phyloP scores from a whole-genome alignment of 2,113 vertebrate genomes.

The Blennius ocellaris region DNA sequence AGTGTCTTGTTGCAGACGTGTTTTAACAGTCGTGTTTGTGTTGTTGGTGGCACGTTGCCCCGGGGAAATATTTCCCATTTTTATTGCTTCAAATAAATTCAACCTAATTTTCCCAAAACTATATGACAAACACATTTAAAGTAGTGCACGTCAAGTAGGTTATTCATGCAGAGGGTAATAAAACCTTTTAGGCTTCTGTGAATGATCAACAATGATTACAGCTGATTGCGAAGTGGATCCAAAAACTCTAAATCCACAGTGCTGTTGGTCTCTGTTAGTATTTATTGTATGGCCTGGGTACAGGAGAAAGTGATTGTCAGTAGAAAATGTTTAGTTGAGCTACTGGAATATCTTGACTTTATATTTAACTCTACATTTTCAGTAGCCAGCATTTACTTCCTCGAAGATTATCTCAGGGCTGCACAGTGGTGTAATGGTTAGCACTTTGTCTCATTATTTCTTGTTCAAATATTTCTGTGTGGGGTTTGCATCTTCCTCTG shows the following conservation, averaged over 20 bases:
- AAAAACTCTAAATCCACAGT: slow-evolving; percentile 28
- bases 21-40: slow-evolving; percentile 82
- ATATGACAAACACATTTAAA: slow-evolving; percentile 70
- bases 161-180: slow-evolving; percentile 43
- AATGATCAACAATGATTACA: slow-evolving; percentile 43
- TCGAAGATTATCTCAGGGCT: too few relatives aligned
- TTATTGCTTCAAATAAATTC: slow-evolving; percentile 82
- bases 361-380: too few relatives aligned
- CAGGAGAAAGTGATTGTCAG: too few relatives aligned
- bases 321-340: too few relatives aligned
- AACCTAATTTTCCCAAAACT: slow-evolving; percentile 72
- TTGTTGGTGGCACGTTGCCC: slow-evolving; percentile 76
- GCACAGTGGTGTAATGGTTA: too few relatives aligned
- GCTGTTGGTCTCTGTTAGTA: slow-evolving; percentile 6
- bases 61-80: slow-evolving; percentile 72
- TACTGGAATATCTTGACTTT: too few relatives aligned
- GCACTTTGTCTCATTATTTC: too few relatives aligned
- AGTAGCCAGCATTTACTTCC: too few relatives aligned
- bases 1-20: slow-evolving; percentile 73
- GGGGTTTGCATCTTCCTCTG: too few relatives aligned
- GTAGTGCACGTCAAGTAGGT: slow-evolving; percentile 8
- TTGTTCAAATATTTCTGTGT: too few relatives aligned
- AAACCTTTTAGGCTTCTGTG: slow-evolving; percentile 30
- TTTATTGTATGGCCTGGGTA: neutral
- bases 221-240: slow-evolving; percentile 48